Evolutionary conservation across 2,797 vertebrate species (phyloP).

Genomic region (Tympanoctomys barrerae): DNA sequence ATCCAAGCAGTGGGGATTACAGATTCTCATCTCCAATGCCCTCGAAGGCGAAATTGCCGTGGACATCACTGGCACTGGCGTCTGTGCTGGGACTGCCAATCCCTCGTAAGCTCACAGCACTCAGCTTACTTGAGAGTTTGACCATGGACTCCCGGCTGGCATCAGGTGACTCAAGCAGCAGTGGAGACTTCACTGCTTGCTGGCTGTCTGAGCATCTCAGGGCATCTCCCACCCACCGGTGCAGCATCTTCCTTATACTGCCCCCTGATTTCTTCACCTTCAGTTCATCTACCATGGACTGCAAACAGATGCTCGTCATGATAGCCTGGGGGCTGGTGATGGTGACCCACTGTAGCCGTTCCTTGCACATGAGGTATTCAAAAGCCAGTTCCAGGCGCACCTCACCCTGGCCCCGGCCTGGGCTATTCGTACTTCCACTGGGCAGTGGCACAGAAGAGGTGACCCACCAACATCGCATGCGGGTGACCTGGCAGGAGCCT

Average conservation of each 20-base stretch:
- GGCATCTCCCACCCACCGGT: conserved; percentile 92
- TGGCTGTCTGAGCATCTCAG: conserved; percentile 95
- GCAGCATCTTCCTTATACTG: conserved; percentile 98
- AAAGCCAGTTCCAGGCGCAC: conserved; percentile 98
- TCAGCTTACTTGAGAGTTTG: conserved; percentile 98
- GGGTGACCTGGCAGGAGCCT: conserved; percentile 98
- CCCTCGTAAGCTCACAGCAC: conserved; percentile 96
- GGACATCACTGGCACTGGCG: conserved; percentile 94
- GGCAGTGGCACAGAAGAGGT: conserved; percentile 96
- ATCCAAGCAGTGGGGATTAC: conserved; percentile 86
- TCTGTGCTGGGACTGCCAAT: conserved; percentile 97
- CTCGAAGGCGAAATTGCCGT: conserved; percentile 99
- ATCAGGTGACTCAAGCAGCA: conserved; percentile 96
- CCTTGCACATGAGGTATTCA: conserved; percentile 99
- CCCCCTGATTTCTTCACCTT: conserved; percentile 99
- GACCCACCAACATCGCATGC: conserved; percentile 99
- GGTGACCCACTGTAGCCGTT: conserved; percentile 99
- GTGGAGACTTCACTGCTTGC: conserved; percentile 97
- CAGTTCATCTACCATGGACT: conserved; percentile 99
- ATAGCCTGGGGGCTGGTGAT: conserved; percentile 99
- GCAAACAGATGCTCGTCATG: conserved; percentile 99
- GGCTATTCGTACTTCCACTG: conserved; percentile 92
- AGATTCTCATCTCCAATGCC: conserved; percentile 99
- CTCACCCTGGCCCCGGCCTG: conserved; percentile 93
- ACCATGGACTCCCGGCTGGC: conserved; percentile 93